Conservation (phyloP, 2,113 vertebrate genomes). For the Neogobius melanostomus region DNA sequence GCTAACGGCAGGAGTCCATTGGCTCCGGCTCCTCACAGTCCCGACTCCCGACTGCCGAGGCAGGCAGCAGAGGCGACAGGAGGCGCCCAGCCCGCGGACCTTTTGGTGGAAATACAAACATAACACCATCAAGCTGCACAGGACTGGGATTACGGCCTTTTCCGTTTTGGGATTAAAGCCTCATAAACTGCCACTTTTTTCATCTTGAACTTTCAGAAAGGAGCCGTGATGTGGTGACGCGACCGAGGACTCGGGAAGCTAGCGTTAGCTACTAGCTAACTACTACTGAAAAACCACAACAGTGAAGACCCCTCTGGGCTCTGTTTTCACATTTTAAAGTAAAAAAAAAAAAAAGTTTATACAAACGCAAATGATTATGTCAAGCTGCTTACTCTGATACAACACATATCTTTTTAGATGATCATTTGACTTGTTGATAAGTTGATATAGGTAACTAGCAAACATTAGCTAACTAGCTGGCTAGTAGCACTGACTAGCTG, state of each 20-base stretch:
- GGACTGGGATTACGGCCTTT: constrained; percentile 18
- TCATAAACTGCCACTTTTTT: constrained; percentile 16
- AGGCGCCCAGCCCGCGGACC: constrained; percentile 26
- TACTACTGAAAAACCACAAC: constrained; percentile 30
- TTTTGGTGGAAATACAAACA: constrained; percentile 20
- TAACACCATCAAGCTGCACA: not conserved
- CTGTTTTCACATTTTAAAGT: not conserved
- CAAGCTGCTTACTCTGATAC: constrained; percentile 34
- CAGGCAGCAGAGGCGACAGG: constrained; percentile 62
- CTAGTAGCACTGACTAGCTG: constrained; percentile 51
- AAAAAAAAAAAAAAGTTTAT: not conserved
- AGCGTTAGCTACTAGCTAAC: constrained; percentile 57
- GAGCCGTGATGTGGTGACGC: constrained; percentile 69
- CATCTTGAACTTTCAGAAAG: constrained; percentile 47
- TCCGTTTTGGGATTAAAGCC: constrained; percentile 3
- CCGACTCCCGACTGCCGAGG: constrained; percentile 58
- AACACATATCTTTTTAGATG: not conserved
- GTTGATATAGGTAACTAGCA: constrained; percentile 43
- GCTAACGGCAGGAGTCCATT: constrained; percentile 42
- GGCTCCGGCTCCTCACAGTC: constrained; percentile 19
- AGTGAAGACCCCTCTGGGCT: not conserved
- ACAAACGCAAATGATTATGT: not conserved
- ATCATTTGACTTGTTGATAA: constrained; percentile 15
- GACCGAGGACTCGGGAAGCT: constrained; percentile 55
- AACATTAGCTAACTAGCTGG: constrained; percentile 64